These are phyloP conservation scores for Anolis apletophallus DNA, from an alignment of 2,797 vertebrate genomes.

Conservation along the genomic window DNA sequence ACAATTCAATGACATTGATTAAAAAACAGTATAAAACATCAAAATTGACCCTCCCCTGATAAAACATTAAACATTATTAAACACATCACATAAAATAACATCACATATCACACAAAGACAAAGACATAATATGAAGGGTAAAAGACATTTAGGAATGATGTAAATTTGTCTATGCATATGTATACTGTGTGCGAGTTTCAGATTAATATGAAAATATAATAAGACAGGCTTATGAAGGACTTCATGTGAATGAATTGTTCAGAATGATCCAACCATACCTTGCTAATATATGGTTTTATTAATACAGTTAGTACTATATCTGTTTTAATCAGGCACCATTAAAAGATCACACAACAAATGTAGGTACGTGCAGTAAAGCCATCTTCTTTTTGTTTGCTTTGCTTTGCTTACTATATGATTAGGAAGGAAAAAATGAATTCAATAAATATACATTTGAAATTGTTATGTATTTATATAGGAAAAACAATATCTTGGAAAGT, in stretches of 20 bases:
- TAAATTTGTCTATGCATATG: background rate
- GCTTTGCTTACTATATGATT: background rate
- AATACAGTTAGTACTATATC: background rate
- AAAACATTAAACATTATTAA: no score
- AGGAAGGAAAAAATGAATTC: background rate
- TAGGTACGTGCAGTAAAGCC: background rate
- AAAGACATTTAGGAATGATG: background rate
- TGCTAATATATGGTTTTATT: background rate
- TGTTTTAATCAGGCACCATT: constrained; percentile 2
- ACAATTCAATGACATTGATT: no score
- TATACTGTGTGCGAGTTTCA: background rate
- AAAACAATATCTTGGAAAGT: background rate
- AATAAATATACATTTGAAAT: background rate
- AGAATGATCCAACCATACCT: background rate
- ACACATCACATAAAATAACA: no score
- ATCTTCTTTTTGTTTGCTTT: no score
- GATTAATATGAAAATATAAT: background rate
- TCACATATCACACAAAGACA: no score
- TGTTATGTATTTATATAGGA: background rate
- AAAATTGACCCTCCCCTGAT: no score
- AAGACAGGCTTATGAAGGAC: background rate
- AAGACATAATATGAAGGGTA: no score
- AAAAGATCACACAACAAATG: background rate
- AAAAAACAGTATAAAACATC: no score
- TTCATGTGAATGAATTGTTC: background rate